These are phyloP conservation scores for Manis crassicaudata DNA, from an alignment of 2,797 vertebrate species.

Conservation along the genomic window DNA sequence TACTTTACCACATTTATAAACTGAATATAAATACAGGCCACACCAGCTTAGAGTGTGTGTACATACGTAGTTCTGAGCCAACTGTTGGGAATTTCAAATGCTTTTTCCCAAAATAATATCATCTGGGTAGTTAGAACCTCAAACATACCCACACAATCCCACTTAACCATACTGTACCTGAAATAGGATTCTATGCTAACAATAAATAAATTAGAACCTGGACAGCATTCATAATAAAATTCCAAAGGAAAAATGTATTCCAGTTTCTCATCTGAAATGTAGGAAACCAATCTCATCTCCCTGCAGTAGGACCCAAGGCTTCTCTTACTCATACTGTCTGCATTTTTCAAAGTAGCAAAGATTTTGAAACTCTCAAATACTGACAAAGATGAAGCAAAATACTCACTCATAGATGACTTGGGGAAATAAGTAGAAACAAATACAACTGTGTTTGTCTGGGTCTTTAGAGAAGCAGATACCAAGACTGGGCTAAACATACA, in stretches of 20 bases:
- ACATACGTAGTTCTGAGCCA: background rate
- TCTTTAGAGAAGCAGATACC: background rate
- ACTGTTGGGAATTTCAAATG: background rate
- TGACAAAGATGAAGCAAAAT: conserved; percentile 12
- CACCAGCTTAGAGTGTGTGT: background rate
- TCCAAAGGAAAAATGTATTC: conserved; percentile 8
- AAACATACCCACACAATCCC: background rate
- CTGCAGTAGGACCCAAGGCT: background rate
- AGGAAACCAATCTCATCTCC: background rate
- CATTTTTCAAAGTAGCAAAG: conserved; percentile 30
- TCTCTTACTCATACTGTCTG: background rate
- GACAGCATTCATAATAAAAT: background rate
- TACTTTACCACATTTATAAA: background rate
- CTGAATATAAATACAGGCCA: background rate
- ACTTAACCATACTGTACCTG: background rate
- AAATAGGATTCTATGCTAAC: background rate
- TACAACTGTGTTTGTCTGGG: background rate
- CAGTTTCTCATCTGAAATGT: background rate
- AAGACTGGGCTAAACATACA: background rate
- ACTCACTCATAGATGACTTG: background rate
- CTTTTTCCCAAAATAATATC: conserved; percentile 22
- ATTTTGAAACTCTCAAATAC: conserved; percentile 12
- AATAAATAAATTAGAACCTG: background rate
- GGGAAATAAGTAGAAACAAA: background rate
- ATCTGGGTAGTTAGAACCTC: background rate